Conservation (phyloP, 2,113 vertebrate species). For the Percina caprodes region DNA sequence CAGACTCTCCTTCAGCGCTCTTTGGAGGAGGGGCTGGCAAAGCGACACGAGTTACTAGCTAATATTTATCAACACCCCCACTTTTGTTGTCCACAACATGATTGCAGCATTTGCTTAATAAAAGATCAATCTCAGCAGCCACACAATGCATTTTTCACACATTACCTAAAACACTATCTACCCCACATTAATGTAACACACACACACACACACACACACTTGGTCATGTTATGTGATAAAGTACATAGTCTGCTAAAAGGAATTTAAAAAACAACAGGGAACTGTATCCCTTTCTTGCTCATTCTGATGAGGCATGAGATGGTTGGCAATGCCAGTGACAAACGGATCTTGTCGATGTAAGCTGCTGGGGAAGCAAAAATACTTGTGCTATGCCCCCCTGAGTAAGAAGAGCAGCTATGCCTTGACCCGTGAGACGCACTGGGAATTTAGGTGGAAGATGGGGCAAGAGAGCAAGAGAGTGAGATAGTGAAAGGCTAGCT, state of each 20-base stretch:
- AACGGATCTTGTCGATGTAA: conserved; percentile 60
- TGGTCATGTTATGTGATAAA: conserved; percentile 9
- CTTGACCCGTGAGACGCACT: conserved; percentile 68
- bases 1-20: too few species aligned
- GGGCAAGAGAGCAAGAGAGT: conserved; percentile 35
- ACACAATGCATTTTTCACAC: conserved; percentile 1
- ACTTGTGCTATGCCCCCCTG: conserved; percentile 54
- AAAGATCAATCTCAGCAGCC: conserved; percentile 4
- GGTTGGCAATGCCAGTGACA: conserved; percentile 42
- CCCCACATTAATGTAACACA: conserved; percentile 18
- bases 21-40: too few species aligned
- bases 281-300: conserved; percentile 14
- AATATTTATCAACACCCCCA: conserved; percentile 1
- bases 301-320: conserved; percentile 54
- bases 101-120: conserved; percentile 2
- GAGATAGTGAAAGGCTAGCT: conserved; percentile 49
- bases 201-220: conserved; percentile 7
- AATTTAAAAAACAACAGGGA: conserved; percentile 1
- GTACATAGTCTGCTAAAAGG: background rate
- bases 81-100: conserved; percentile 18
- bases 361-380: conserved; percentile 58
- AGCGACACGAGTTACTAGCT: background rate
- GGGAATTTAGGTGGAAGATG: conserved; percentile 67
- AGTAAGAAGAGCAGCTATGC: conserved; percentile 61
- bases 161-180: background rate